Evolutionary conservation across 2,888 invertebrate genomes (phyloP).

Genomic region (Drosophila tripunctata): DNA sequence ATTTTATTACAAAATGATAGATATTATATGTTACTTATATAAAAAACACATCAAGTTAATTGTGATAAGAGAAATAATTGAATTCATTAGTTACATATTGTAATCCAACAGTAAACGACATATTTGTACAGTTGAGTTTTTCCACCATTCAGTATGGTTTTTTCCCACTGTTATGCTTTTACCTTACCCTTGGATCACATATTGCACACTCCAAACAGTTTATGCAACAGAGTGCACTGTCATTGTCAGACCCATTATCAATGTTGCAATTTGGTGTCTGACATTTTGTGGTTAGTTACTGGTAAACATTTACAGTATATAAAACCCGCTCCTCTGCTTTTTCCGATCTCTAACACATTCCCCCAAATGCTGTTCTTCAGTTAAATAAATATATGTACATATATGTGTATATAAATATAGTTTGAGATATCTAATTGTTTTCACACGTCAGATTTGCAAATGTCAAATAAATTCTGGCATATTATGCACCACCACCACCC

Average conservation of each 20-base stretch:
- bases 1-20: too few relatives aligned
- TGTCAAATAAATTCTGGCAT: conserved; percentile 68
- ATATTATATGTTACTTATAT: too few relatives aligned
- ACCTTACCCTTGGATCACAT: not conserved
- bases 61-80: too few relatives aligned
- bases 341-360: not conserved
- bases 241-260: conserved; percentile 47
- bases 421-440: conserved; percentile 66
- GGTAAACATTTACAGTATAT: conserved; percentile 19
- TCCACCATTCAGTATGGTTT: too few relatives aligned
- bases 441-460: conserved; percentile 72
- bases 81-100: too few relatives aligned
- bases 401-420: conserved; percentile 1
- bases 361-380: not conserved
- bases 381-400: too few relatives aligned
- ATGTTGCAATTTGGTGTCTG: conserved; percentile 27
- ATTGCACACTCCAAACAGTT: conserved; percentile 16
- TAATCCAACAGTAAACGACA: too few relatives aligned
- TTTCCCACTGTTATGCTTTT: not conserved
- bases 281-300: conserved; percentile 34
- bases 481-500: conserved; percentile 46
- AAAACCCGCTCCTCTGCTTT: not conserved
- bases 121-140: conserved; percentile 1
- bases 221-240: conserved; percentile 42
- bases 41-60: too few relatives aligned